Evolutionary conservation across 2,888 invertebrate genomes (phyloP), one percentile per base, ranked within the genome.

Genomic region (Axea sp.): DNA sequence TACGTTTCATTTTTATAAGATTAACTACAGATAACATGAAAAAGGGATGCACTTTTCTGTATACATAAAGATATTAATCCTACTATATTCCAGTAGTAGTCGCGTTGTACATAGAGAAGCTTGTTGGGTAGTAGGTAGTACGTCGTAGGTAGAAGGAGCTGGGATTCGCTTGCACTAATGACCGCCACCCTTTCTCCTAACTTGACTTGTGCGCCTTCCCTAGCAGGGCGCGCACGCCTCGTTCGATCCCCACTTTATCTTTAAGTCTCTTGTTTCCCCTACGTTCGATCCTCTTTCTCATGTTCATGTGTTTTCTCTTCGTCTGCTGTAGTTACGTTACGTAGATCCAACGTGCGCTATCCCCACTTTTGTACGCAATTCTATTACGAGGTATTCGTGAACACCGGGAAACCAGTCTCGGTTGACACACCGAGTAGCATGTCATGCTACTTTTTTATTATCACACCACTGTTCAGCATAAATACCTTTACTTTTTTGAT

Each of bases 91-190:
- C 22, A 51, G 22, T 15, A 9, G 45, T 43, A 45, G 53, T 43
- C 26, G 15, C 37, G 35, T 37, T 14, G 17, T 9, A 26, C 22
- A 9, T 35, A 53, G 33, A 22, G 53, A 41, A 53, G 43, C 19
- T 28, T 43, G 30, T 30, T 35, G 37, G 51, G 12, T 49, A 33
- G 60, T 31, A 4, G 17, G 45, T 45, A 45, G 45, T 45, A 15
- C 9, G 15, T 43, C 31, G 19, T 43, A 19, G 43, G 31, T 57
- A 57, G 57, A 22, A 49, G 49, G 49, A 49, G 53, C 49, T 45
- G 75, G 78, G 78, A 79, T 76, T 76, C 78, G 78, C 79, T 80
- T 80, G 82, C 84, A 84, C 84, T 84, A 83, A 84, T 84, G 83
- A 84, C 83, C 80, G 77, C 76, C 77, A 81, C 76, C 78, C 79